A percentile compares a stretch with the other conserved stretches of the same genome.
Conservation (phyloP, 2,113 vertebrate species). For the Podarcis cretensis region DNA sequence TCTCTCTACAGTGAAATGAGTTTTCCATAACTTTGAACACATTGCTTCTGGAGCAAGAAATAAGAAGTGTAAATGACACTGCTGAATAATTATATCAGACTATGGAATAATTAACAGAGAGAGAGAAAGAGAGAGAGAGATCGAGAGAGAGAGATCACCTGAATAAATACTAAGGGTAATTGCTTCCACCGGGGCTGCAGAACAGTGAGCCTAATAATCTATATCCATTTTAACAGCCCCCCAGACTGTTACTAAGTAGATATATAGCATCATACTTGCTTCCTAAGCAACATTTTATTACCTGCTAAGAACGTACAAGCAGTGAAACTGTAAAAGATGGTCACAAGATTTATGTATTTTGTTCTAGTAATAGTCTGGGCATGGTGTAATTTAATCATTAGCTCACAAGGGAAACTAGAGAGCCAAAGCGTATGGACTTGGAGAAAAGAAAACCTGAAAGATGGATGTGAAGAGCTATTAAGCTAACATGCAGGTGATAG, state of each 20-base stretch:
- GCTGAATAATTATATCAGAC: conserved; percentile 33
- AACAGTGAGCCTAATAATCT: conserved; percentile 38
- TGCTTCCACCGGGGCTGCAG: conserved; percentile 47
- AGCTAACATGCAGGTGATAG: conserved; percentile 14
- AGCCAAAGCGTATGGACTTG: conserved; percentile 29
- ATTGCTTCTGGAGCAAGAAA: conserved; percentile 1
- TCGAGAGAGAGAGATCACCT: neutral
- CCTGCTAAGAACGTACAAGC: conserved; percentile 48
- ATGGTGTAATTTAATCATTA: conserved; percentile 47
- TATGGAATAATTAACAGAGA: neutral
- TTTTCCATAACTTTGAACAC: neutral
- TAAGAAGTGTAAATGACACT: neutral
- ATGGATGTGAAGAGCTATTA: conserved; percentile 31
- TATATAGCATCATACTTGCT: conserved; percentile 35
- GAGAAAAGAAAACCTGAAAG: conserved; percentile 27
- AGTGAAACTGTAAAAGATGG: conserved; percentile 41
- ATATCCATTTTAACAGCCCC: conserved; percentile 45
- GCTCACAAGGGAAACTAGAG: neutral
- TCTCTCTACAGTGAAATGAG: neutral
- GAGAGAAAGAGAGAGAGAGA: neutral
- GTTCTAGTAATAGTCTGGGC: conserved; percentile 36
- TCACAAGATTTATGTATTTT: conserved; percentile 45
- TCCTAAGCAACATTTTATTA: conserved; percentile 58
- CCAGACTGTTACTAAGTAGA: conserved; percentile 55
- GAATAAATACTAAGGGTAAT: conserved; percentile 43